A percentile compares a stretch with the other conserved stretches of the same genome.
Evolutionary conservation across 2,888 invertebrate genomes (phyloP).

Genomic region (Clostera curtula): DNA sequence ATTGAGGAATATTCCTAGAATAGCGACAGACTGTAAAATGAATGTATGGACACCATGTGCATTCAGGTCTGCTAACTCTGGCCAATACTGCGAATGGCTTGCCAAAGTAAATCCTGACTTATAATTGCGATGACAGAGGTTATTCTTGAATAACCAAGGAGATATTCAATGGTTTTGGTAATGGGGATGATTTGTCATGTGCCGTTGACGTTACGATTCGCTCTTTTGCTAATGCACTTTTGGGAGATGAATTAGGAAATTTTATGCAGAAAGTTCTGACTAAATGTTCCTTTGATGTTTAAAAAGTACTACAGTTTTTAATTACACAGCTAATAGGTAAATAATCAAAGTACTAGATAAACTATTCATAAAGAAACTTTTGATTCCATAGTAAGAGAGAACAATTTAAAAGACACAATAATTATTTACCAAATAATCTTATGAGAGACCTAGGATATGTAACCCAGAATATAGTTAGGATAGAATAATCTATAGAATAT

Average conservation of each 20-base stretch:
- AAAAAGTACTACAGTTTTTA: too few species aligned
- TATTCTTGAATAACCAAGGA: conserved; percentile 12
- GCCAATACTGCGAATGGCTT: conserved; percentile 16
- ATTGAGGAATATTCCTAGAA: conserved; percentile 70
- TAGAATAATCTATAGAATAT: too few species aligned
- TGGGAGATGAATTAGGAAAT: conserved; percentile 36
- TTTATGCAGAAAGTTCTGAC: too few species aligned
- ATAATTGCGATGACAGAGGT: conserved; percentile 15
- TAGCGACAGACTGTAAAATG: conserved; percentile 73
- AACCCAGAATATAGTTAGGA: too few species aligned
- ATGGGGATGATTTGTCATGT: conserved; percentile 62
- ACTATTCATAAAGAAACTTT: too few species aligned
- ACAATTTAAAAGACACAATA: too few species aligned
- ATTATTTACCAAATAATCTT: too few species aligned
- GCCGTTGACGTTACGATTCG: conserved; percentile 59
- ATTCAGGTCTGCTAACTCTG: conserved; percentile 44
- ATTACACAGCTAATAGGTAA: too few species aligned
- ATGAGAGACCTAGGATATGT: too few species aligned
- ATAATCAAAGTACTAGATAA: too few species aligned
- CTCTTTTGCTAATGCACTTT: conserved; percentile 57
- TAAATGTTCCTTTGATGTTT: conserved; percentile 42
- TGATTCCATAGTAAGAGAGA: too few species aligned
- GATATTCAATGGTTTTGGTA: conserved; percentile 23
- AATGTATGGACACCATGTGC: conserved; percentile 64
- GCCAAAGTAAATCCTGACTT: conserved; percentile 22